Base-by-base conservation (phyloP, 1,140 invertebrate genomes). In the Tetragonula clypearis region DNA sequence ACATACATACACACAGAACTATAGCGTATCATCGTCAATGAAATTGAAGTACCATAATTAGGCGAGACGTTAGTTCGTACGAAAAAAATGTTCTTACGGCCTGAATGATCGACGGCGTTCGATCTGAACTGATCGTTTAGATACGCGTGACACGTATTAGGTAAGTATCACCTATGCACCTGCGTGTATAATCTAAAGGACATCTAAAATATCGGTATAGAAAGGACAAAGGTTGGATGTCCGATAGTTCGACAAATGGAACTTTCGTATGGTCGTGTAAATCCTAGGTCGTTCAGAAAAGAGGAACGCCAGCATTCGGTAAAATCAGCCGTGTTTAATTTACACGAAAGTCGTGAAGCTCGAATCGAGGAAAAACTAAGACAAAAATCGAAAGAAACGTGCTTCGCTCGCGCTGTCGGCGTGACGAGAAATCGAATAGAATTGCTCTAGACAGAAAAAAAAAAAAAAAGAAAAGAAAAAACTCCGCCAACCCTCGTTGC, bases 11-110 rank as follows among this genome's bases (percentile, higher is more conserved):
- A 85, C 53, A 69, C 76, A 79, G 78, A 81, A 85, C 62, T 74
- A 75, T 75, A 68, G 69, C 62, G 72, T 72, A 66, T 85, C 69
- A 82, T 81, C 53, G 71, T 72, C 30, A 82, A 69, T 82, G 78
- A 82, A 85, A 74, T 82, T 55, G 79, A 82, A 74, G 68, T 71
- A 82, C 62, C 60, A 75, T 72, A 58, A 81, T 85, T 81, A 82
- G 84, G 79, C 84, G 79, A 85, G 53, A 75, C 69, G 56, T 62
- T 23, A 26, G 30, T 84, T 73, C 41, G 68, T 84, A 80, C 75
- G 77, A 72, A 71, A 79, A 56, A 9, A 23, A 30, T 6, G 41
- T 49, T 14, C 30, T 73, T 75, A 82, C 56, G 56, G 68, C 78
- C 77, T 56, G 68, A 58, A 75, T 60, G 65, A n/a, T 74, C 56